Evolutionary conservation across 2,797 vertebrate species (phyloP).

Genomic region (Odontamblyopus rebecca): DNA sequence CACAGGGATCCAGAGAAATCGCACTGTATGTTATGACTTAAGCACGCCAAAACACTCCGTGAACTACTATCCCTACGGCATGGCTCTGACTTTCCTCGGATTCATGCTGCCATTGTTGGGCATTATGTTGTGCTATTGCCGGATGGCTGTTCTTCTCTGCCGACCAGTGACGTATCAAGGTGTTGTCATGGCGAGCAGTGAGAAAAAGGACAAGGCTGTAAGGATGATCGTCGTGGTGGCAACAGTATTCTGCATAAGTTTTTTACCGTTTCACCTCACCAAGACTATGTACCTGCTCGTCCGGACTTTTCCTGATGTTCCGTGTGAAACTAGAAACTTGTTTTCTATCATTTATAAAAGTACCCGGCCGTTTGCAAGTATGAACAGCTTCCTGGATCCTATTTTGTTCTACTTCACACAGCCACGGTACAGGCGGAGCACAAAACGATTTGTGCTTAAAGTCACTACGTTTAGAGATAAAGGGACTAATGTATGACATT

Average conservation of each 20-base stretch:
- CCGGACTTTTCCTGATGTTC: constrained; percentile 67
- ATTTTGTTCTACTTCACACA: constrained; percentile 97
- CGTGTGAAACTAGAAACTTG: constrained; percentile 80
- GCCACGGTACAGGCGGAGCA: constrained; percentile 83
- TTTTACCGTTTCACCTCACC: constrained; percentile 93
- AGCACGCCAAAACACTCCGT: constrained; percentile 78
- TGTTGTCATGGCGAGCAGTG: constrained; percentile 62
- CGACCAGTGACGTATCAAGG: constrained; percentile 57
- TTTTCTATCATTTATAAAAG: constrained; percentile 91
- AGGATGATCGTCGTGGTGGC: constrained; percentile 89
- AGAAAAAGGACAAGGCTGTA: constrained; percentile 86
- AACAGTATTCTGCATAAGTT: constrained; percentile 88
- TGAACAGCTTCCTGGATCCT: constrained; percentile 95
- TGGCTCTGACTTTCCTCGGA: constrained; percentile 87
- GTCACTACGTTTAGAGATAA: constrained; percentile 79
- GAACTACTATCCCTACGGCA: constrained; percentile 91
- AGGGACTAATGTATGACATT: constrained; percentile 39
- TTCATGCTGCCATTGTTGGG: constrained; percentile 88
- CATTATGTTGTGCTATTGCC: constrained; percentile 87
- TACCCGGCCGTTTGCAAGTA: constrained; percentile 92
- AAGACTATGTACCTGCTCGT: constrained; percentile 91
- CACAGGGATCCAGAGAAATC: constrained; percentile 89
- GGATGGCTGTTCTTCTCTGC: constrained; percentile 86
- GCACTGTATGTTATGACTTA: constrained; percentile 94
- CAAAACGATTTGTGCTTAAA: constrained; percentile 79